phyloP scores from a whole-genome alignment of 2,113 vertebrate species.

The Crotalus helleri region DNA sequence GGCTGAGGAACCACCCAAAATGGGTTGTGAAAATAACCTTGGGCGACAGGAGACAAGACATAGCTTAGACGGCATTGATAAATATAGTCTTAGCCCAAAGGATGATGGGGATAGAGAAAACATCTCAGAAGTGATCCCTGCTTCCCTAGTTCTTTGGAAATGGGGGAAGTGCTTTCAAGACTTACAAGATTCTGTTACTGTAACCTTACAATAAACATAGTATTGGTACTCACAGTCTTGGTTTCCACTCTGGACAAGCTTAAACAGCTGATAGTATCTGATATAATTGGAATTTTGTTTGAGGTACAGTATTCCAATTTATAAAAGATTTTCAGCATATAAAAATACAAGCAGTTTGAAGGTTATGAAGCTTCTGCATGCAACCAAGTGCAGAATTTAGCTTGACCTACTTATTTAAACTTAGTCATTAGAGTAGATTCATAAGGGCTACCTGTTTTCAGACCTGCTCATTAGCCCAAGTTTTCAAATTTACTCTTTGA shows the following conservation, averaged over 20 bases:
- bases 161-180: neutral
- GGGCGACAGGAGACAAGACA: neutral
- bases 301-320: neutral
- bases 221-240: neutral
- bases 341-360: neutral
- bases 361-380: neutral
- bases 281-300: neutral
- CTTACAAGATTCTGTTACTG: neutral
- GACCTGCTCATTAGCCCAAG: neutral
- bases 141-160: neutral
- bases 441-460: neutral
- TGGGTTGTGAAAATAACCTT: neutral
- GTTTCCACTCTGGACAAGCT: neutral
- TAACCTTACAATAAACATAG: neutral
- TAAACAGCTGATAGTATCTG: neutral
- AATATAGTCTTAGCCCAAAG: neutral
- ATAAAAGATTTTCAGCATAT: neutral
- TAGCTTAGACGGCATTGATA: neutral
- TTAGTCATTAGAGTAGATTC: neutral
- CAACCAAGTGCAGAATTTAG: neutral
- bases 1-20: neutral
- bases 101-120: neutral
- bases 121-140: neutral
- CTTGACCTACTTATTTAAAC: neutral
- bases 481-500: neutral